Evolutionary conservation across 2,113 vertebrate species (phyloP), one percentile per base, ranked within the genome.

Genomic region (Columbina picui): DNA sequence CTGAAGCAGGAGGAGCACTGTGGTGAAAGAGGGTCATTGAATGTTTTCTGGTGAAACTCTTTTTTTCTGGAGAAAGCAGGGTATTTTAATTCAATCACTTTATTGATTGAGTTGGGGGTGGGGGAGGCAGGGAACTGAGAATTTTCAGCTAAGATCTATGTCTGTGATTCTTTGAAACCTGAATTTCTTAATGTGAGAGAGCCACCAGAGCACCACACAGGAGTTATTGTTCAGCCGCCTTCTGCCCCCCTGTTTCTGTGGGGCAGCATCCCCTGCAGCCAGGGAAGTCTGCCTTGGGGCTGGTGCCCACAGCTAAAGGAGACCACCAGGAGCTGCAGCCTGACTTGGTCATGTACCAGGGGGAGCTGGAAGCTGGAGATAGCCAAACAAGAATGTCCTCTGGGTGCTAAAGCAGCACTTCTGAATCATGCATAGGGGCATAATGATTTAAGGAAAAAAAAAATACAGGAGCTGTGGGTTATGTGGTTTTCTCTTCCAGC

Each of bases 331-430:
- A 61, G 23, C 59, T 80, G 59, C 36, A 53, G 21, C 27, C 49
- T 0, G 1, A 22, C 41, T 49, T 27, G 22, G 47, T 64, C 22
- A 12, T 25, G 30, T 59, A 14, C 29, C 1, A 0, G 7, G 49
- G 29, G 32, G 34, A 68, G 14, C 32, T 75, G 52, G 32, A 43
- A 56, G 45, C 13, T 64, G 53, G 32, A 63, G 49, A 69, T 4
- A 36, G 1, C 23, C 10, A n/a, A 75, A 64, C 17, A 68, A 9
- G 30, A 75, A 5, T 0, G 1, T 10, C 27, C 34, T n/a, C 18
- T 0, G 3, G 21, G 29, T 83, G 26, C 53, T 65, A 49, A 29
- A 73, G 67, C 26, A 23, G 27, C 2, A 0, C n/a, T 71, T 79
- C 56, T 71, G 57, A 26, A 21, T 53, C 55, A 36, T 10, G 9